Conservation (phyloP, 2,888 invertebrate species). For the Hymenopus coronatus region DNA sequence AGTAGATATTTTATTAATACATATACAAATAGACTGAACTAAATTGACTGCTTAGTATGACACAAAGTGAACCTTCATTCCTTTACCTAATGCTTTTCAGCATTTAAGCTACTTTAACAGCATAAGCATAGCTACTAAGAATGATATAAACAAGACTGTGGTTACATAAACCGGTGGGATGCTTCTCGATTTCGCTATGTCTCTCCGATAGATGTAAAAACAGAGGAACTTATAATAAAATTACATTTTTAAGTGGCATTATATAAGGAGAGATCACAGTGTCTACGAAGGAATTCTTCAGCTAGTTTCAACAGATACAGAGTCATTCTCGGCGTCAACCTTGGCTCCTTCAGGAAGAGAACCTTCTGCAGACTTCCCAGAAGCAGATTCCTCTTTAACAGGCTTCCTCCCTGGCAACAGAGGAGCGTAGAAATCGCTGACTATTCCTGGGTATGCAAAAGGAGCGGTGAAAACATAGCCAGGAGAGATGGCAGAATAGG, state of each 20-base stretch:
- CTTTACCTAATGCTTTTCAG: too few species aligned
- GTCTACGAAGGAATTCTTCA: neutral
- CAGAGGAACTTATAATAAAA: too few species aligned
- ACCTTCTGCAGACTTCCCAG: neutral
- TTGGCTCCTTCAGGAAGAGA: neutral
- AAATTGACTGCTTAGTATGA: neutral
- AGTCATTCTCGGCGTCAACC: slow-evolving; percentile 9
- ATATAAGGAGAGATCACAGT: neutral
- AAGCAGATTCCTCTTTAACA: neutral
- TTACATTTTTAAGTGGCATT: neutral
- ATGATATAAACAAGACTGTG: neutral
- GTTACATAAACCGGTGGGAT: neutral
- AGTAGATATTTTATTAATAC: neutral
- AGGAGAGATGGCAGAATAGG: neutral
- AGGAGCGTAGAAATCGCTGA: neutral
- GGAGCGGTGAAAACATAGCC: neutral
- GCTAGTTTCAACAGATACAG: slow-evolving; percentile 11
- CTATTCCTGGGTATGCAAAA: slow-evolving; percentile 1
- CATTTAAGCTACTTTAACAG: too few species aligned
- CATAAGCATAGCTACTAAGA: too few species aligned
- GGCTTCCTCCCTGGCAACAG: neutral
- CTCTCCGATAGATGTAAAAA: too few species aligned
- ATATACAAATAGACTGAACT: neutral
- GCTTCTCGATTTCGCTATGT: neutral
- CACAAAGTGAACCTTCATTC: too few species aligned